phyloP scores from a whole-genome alignment of 2,113 vertebrate genomes.

The Mormoops blainvillei region DNA sequence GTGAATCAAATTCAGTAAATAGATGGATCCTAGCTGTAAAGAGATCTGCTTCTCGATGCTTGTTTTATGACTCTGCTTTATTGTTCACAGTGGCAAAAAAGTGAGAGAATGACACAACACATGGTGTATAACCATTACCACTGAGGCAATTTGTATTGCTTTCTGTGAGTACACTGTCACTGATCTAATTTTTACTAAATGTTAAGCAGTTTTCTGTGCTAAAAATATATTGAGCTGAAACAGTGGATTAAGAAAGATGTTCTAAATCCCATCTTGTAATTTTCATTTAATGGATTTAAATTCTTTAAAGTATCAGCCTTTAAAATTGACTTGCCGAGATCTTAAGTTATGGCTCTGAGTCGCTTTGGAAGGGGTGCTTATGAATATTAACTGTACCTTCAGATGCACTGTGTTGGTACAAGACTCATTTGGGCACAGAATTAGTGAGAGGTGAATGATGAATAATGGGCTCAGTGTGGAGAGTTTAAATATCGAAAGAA shows the following conservation, averaged over 20 bases:
- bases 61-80: constrained; percentile 3
- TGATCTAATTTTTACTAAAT: constrained; percentile 62
- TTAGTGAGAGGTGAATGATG: constrained; percentile 20
- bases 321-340: constrained; percentile 63
- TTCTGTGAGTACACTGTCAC: background rate
- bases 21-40: background rate
- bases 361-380: constrained; percentile 61
- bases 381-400: constrained; percentile 64
- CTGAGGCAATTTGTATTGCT: background rate
- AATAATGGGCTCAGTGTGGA: background rate
- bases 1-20: background rate
- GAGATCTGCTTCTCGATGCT: background rate
- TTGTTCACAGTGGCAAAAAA: background rate
- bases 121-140: background rate
- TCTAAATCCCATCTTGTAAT: constrained; percentile 63
- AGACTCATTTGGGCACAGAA: constrained; percentile 38
- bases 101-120: background rate
- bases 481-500: constrained; percentile 57
- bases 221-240: constrained; percentile 29
- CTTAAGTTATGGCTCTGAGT: constrained; percentile 48
- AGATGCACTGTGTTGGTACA: background rate
- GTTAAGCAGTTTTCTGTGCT: constrained; percentile 61
- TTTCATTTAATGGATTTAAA: constrained; percentile 70
- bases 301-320: constrained; percentile 62
- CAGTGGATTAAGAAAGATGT: constrained; percentile 57